A percentile compares a stretch with the other conserved stretches of the same genome.
These are phyloP conservation scores for Athetis lepigone DNA, from an alignment of 2,888 invertebrate genomes.

Conservation along the genomic window DNA sequence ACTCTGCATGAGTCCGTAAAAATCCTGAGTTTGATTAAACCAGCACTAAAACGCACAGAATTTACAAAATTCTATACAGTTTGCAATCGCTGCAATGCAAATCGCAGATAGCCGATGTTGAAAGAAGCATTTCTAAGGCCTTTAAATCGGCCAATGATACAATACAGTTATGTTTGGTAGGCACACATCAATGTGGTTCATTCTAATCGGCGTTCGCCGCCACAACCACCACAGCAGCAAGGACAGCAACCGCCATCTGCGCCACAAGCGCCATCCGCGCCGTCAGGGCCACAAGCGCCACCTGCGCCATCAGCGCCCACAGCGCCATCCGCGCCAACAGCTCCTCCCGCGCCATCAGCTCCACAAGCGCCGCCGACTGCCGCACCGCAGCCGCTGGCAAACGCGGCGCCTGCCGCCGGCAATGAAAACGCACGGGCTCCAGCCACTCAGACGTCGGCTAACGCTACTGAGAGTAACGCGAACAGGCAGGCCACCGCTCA, in stretches of 20 bases:
- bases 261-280: neutral
- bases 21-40: too few species aligned
- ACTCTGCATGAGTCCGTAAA: too few species aligned
- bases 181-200: constrained; percentile 80
- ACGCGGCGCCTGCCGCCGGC: constrained; percentile 7
- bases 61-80: neutral
- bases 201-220: constrained; percentile 64
- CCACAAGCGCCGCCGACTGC: neutral
- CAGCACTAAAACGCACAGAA: neutral
- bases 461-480: constrained; percentile 35
- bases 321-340: neutral
- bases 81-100: neutral
- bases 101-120: neutral
- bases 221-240: constrained; percentile 27
- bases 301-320: neutral
- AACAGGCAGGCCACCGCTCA: constrained; percentile 37
- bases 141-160: neutral
- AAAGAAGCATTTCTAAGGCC: neutral
- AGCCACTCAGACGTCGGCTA: constrained; percentile 38
- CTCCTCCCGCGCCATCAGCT: neutral
- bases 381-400: constrained; percentile 19
- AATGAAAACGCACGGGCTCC: constrained; percentile 26
- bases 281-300: neutral
- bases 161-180: constrained; percentile 56
- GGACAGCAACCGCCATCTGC: neutral